Conservation (phyloP, 2,113 vertebrate genomes). For the Proterorhinus semilunaris region DNA sequence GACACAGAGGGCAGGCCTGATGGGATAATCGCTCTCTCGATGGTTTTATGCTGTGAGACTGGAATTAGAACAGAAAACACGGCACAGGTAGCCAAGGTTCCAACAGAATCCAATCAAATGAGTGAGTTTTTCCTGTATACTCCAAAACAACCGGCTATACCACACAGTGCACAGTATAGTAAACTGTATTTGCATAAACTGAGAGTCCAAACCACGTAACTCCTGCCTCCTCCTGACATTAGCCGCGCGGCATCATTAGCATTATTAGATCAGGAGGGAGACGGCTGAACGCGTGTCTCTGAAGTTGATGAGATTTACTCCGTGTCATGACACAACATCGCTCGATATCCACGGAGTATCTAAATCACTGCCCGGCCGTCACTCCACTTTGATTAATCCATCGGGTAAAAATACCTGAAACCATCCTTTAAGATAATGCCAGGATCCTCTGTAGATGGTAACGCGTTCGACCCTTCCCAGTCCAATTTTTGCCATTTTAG, state of each 20-base stretch:
- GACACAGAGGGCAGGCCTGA: slow-evolving; percentile 62
- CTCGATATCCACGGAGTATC: slow-evolving; percentile 6
- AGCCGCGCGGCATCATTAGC: background rate
- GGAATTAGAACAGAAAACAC: slow-evolving; percentile 33
- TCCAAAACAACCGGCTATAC: too few relatives aligned
- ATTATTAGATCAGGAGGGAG: slow-evolving; percentile 9
- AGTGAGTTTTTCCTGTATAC: too few relatives aligned
- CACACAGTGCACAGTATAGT: background rate
- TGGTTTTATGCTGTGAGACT: slow-evolving; percentile 57
- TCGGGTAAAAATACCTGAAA: background rate
- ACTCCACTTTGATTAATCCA: slow-evolving; percentile 8
- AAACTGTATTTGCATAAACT: background rate
- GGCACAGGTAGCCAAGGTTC: too few relatives aligned
- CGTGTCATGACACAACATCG: slow-evolving; percentile 9
- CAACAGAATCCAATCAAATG: too few relatives aligned
- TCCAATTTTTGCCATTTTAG: too few relatives aligned
- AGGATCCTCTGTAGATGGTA: background rate
- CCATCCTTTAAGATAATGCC: background rate
- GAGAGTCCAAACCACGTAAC: background rate
- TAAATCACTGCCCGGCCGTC: slow-evolving; percentile 1
- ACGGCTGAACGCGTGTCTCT: background rate
- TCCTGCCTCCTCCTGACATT: background rate
- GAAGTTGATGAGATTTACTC: slow-evolving; percentile 14
- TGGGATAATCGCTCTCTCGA: slow-evolving; percentile 63
- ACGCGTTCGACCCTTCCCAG: too few relatives aligned